Percentiles rank a stretch among this genome's conserved stretches.
These are phyloP conservation scores for Synanthedon tipuliformis DNA, from an alignment of 2,888 invertebrate genomes.

Conservation along the genomic window DNA sequence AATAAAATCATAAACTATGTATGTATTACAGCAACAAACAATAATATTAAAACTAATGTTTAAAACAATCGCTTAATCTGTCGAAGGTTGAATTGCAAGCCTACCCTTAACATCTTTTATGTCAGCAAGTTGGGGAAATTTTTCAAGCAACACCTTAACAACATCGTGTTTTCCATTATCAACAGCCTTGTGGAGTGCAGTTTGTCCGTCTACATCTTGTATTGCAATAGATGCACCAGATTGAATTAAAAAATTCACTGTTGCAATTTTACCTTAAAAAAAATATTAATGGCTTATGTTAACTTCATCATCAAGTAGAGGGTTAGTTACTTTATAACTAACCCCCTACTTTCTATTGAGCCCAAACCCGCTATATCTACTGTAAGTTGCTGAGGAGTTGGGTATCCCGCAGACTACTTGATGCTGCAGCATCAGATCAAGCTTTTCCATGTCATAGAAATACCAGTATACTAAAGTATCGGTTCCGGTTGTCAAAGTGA, in stretches of 20 bases:
- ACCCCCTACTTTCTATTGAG: too few relatives aligned
- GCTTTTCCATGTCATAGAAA: too few relatives aligned
- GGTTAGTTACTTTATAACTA: too few relatives aligned
- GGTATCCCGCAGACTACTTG: too few relatives aligned
- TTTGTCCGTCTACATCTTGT: conserved; percentile 84
- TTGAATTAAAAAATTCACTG: conserved; percentile 75
- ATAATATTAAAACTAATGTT: not conserved
- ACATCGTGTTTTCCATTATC: conserved; percentile 63
- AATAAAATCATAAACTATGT: not conserved
- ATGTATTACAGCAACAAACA: conserved; percentile 1
- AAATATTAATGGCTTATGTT: not conserved
- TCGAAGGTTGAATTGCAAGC: conserved; percentile 36
- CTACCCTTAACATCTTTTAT: conserved; percentile 53
- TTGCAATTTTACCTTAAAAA: conserved; percentile 70
- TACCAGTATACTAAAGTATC: too few relatives aligned
- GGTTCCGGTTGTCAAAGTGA: too few relatives aligned
- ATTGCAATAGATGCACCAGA: conserved; percentile 73
- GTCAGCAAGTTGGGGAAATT: conserved; percentile 34
- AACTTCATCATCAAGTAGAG: too few relatives aligned
- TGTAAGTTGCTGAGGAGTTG: too few relatives aligned
- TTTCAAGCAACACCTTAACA: conserved; percentile 42
- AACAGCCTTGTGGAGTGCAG: conserved; percentile 81
- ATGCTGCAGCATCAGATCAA: too few relatives aligned
- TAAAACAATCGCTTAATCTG: not conserved
- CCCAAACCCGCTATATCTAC: too few relatives aligned